phyloP scores from a whole-genome alignment of 2,888 invertebrate species.

The Sepioteuthis lessoniana region DNA sequence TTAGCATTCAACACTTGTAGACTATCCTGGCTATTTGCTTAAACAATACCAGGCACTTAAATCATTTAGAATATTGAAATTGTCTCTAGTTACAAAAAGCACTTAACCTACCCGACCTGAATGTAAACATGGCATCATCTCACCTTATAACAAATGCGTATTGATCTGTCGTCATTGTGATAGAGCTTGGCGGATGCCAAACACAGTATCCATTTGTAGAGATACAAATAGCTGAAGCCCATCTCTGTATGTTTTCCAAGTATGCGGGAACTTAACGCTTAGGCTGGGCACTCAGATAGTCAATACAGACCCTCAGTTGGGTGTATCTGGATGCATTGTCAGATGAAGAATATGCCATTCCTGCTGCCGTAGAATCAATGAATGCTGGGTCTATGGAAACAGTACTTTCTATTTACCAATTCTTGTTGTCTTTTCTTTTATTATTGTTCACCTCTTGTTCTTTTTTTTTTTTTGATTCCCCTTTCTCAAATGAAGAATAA shows the following conservation, averaged over 20 bases:
- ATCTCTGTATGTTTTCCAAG: not conserved
- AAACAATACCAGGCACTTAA: slow-evolving; percentile 44
- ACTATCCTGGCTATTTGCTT: slow-evolving; percentile 10
- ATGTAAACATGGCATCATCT: slow-evolving; percentile 39
- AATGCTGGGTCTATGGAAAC: not conserved
- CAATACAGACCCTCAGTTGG: not conserved
- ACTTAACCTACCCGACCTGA: slow-evolving; percentile 42
- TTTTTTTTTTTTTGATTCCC: too few relatives aligned
- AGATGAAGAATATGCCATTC: not conserved
- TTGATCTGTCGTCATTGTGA: slow-evolving; percentile 25
- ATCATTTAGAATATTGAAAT: slow-evolving; percentile 40
- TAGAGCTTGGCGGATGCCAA: not conserved
- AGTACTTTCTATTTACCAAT: not conserved
- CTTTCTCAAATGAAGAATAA: too few relatives aligned
- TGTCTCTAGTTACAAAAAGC: slow-evolving; percentile 44
- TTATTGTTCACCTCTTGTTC: not conserved
- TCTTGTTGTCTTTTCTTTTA: not conserved
- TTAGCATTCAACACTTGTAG: not conserved
- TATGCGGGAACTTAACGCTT: not conserved
- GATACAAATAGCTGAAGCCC: not conserved
- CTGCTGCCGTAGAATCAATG: not conserved
- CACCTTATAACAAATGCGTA: slow-evolving; percentile 41
- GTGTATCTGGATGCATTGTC: not conserved
- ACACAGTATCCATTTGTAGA: not conserved
- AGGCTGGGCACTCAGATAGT: not conserved